Base-by-base conservation (phyloP, 1,140 invertebrate species). In the Dufourea novaeangliae region DNA sequence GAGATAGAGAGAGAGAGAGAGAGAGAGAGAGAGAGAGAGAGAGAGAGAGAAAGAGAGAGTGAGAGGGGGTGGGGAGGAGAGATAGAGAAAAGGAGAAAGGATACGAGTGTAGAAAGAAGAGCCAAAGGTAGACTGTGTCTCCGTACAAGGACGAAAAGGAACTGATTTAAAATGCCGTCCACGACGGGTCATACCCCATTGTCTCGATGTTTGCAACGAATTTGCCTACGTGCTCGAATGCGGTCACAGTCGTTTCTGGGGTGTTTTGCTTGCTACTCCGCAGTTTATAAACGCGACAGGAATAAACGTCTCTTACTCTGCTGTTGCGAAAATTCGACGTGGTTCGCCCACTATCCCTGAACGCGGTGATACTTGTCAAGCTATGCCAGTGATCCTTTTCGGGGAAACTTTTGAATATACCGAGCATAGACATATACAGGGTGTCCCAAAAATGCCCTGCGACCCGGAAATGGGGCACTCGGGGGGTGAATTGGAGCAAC, bases 151-250 rank as follows among this genome's bases (percentile, higher is more conserved):
- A 56, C 52, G 73, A 79, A 75, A 81, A 84, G 83, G 59, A 73
- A 74, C 62, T 80, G 68, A 88, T 87, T 89, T 89, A 86, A 89
- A 88, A 90, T 90, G 89, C 90, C 70, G 79, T 72, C 80, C 90
- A 88, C 87, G 88, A 69, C 68, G 77, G 79, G 69, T 86, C 89
- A 87, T 86, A 86, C 84, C 80, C 88, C 80, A 90, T 90, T 90
- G 89, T 90, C 88, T 90, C 87, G 86, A 86, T 89, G 90, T 90
- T 91, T 90, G 88, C 89, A 79, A 89, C 89, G 85, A 90, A 90
- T 90, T 91, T 91, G 87, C 89, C 87, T 88, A 90, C 89, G 89
- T 90, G 89, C 85, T 64, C 82, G 80, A 87, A 89, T 82, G 84
- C 76, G 62, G 61, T 39, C 52, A 64, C 76, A 79, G 83, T 85